Base-by-base conservation (phyloP, 2,888 invertebrate species). In the Drosophila diplacantha region DNA sequence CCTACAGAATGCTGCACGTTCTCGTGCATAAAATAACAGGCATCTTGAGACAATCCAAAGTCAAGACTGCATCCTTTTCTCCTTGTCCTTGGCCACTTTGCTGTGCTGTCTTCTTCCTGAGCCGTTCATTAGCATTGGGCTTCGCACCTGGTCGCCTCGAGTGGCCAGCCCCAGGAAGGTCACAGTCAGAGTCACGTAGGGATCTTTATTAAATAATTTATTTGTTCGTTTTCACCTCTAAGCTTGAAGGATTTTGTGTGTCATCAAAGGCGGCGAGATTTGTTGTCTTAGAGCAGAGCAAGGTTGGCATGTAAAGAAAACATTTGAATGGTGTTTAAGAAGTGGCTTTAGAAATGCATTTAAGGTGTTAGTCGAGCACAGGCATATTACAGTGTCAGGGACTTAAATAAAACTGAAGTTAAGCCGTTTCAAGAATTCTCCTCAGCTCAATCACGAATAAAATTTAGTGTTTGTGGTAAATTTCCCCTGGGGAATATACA, bases 61-160 rank as follows among this genome's bases (percentile, higher is more conserved):
- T 63, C 82, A 79, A 72, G 77, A 82, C 65, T 62, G 60, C 71
- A 53, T 20, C 53, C 71, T 29, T 49, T 41, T 34, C 31, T 35
- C 44, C 37, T 37, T 44, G 64, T 24, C 29, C 49, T 37, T 44
- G 44, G 18, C 29, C 43, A 43, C 43, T 12, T 18, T 11, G 39
- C 22, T 2, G 2, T 22, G 14, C 22, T n/a, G 26, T 26, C 16
- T 22, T 44, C 18, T 31, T 22, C 29, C 31, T 38, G 20, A 46
- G 60, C 34, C 29, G 29, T 52, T 63, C 63, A 62, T 62, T 63
- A 62, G 52, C 44, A 38, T 53, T 26, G 52, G 24, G 24, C 14
- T 35, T 50, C 35, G 14, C 59, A 58, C 58, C 61, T 43, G 62
- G 35, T 3, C 39, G 14, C 20, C 32, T 26, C 29, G 11, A 34